These are phyloP conservation scores for Brenthis hecate DNA, from an alignment of 2,888 invertebrate species.

Conservation along the genomic window DNA sequence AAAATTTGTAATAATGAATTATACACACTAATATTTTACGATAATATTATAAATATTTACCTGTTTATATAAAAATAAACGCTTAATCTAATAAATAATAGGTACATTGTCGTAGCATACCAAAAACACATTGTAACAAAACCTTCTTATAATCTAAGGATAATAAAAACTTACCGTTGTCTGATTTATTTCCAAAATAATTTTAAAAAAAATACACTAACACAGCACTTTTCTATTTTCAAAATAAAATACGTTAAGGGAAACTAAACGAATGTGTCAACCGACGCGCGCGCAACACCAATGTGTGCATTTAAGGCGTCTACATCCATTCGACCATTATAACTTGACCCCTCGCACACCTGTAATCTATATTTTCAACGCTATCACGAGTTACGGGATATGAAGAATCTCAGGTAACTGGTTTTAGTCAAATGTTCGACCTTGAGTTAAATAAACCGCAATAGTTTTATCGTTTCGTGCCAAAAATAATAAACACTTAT, in stretches of 20 bases:
- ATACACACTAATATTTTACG: too few relatives aligned
- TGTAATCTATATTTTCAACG: constrained; percentile 22
- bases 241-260: constrained; percentile 31
- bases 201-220: constrained; percentile 19
- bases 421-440: constrained; percentile 29
- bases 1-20: too few relatives aligned
- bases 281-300: constrained; percentile 59
- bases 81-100: neutral
- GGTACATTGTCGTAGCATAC: too few relatives aligned
- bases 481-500: constrained; percentile 6
- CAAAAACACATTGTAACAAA: neutral
- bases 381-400: too few relatives aligned
- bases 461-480: constrained; percentile 1
- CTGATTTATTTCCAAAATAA: constrained; percentile 13
- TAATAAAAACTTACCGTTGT: constrained; percentile 3
- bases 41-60: too few relatives aligned
- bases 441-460: constrained; percentile 3
- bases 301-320: constrained; percentile 60
- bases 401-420: neutral
- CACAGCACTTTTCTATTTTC: constrained; percentile 23
- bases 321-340: constrained; percentile 57
- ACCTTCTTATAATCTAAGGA: neutral
- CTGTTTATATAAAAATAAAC: too few relatives aligned
- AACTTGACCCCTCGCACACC: constrained; percentile 47
- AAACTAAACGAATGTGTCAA: constrained; percentile 44